Evolutionary conservation across 2,113 vertebrate genomes (phyloP).

Genomic region (Genyomyrus donnyi): DNA sequence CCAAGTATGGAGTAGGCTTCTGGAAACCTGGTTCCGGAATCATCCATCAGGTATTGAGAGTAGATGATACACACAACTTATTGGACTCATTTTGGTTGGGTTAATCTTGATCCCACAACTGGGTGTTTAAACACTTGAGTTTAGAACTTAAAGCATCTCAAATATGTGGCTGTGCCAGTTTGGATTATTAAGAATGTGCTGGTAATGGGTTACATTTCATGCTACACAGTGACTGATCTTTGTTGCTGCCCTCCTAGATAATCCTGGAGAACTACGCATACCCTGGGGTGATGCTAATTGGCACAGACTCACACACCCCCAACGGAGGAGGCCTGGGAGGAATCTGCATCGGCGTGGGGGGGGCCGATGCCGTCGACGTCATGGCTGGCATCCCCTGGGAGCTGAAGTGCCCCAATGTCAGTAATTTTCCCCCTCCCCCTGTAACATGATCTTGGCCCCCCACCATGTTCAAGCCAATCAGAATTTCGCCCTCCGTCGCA

Average conservation of each 20-base stretch:
- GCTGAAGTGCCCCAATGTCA: constrained; percentile 93
- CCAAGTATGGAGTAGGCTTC: constrained; percentile 95
- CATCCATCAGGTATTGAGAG: constrained; percentile 82
- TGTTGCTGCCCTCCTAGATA: constrained; percentile 62
- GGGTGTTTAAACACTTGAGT: neutral
- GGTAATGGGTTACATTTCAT: neutral
- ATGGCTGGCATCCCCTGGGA: constrained; percentile 99
- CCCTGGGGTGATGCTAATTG: constrained; percentile 90
- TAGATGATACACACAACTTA: neutral
- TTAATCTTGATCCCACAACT: neutral
- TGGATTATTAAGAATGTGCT: neutral
- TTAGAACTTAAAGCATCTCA: neutral
- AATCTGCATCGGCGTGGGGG: constrained; percentile 93
- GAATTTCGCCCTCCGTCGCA: constrained; percentile 31
- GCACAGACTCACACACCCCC: constrained; percentile 95
- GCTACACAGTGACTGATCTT: neutral
- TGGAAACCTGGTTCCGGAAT: constrained; percentile 97
- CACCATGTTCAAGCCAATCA: neutral
- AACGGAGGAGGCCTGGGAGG: constrained; percentile 87
- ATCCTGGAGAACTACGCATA: constrained; percentile 93
- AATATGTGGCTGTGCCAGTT: neutral
- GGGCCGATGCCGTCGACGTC: constrained; percentile 96
- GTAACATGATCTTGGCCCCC: neutral
- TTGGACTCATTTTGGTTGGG: neutral
- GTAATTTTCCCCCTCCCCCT: constrained; percentile 19